phyloP scores from a whole-genome alignment of 2,888 invertebrate species.

The Tenthredo scrophulariae region DNA sequence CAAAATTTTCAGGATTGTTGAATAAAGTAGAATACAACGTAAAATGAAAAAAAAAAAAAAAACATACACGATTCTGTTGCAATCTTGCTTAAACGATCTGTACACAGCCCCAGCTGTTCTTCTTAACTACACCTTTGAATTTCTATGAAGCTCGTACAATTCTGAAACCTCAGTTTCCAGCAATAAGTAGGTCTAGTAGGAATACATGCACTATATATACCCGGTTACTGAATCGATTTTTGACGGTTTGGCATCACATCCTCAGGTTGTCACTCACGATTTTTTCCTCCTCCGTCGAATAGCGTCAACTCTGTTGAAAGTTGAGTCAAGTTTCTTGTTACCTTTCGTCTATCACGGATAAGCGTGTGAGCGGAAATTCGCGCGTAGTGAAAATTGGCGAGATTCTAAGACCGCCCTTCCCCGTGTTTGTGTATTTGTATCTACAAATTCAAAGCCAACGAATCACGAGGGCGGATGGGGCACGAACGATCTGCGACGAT shows the following conservation, averaged over 20 bases:
- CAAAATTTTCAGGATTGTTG: no score
- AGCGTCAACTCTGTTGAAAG: background rate
- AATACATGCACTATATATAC: no score
- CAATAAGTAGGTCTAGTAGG: background rate
- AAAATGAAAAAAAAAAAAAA: no score
- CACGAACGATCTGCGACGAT: background rate
- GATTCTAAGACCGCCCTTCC: background rate
- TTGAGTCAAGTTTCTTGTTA: background rate
- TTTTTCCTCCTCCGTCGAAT: background rate
- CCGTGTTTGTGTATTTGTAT: background rate
- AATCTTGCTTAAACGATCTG: no score
- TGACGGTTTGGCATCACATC: background rate
- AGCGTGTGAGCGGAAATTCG: background rate
- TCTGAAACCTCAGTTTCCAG: background rate
- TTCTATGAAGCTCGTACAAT: background rate
- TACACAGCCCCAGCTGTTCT: no score
- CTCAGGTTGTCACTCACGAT: background rate
- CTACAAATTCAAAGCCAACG: background rate
- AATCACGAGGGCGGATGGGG: background rate
- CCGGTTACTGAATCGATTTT: background rate
- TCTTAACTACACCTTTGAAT: background rate
- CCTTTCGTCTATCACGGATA: background rate
- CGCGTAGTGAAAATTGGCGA: conserved; percentile 7
- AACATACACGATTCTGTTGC: no score
- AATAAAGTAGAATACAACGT: no score